Base-by-base conservation (phyloP, 2,113 vertebrate genomes). In the Toxostoma redivivum region DNA sequence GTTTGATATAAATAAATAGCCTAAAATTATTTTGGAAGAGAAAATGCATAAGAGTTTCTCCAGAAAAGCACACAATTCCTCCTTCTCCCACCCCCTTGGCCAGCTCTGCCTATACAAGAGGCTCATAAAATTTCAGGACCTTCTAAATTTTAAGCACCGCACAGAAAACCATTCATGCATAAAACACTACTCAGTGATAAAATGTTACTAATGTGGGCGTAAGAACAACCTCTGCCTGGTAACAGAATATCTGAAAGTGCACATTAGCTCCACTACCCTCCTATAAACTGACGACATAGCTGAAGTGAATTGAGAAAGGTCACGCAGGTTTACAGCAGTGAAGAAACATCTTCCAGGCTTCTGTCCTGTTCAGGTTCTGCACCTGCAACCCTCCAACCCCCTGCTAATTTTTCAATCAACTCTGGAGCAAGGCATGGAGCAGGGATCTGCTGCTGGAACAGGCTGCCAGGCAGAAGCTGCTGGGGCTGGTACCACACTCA, bases 381-480 rank as follows among this genome's bases (percentile, higher is more conserved):
- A 56, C 45, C 47, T 60, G 45, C 33, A 51, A 58, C 3, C 10
- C n/a, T 20, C 28, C 62, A 67, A 74, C 6, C 2, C 31, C 4
- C 31, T 58, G 42, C 57, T 81, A 58, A 53, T 67, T 88, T 81
- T 88, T 66, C 51, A 81, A 65, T 37, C 0, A 0, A 25, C 54
- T 54, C 17, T 3, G 4, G 22, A 61, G 40, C 33, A 58, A 92
- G 54, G 77, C 87, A 42, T 2, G 12, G 38, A 80, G 16, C 2
- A 0, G 42, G 47, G 51, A 82, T 30, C 45, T 80, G 58, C 48
- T 2, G 38, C 78, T 58, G 64, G 70, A 54, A 33, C 45, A 82
- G 47, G 54, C 69, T 91, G 86, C 69, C 79, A 88, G 56, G 66
- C 30, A 74, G 80, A 50, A 76, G 58, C 53, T 89, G 42, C 61